Evolutionary conservation across 1,140 invertebrate genomes (phyloP).

Genomic region (Ephestia elutella): DNA sequence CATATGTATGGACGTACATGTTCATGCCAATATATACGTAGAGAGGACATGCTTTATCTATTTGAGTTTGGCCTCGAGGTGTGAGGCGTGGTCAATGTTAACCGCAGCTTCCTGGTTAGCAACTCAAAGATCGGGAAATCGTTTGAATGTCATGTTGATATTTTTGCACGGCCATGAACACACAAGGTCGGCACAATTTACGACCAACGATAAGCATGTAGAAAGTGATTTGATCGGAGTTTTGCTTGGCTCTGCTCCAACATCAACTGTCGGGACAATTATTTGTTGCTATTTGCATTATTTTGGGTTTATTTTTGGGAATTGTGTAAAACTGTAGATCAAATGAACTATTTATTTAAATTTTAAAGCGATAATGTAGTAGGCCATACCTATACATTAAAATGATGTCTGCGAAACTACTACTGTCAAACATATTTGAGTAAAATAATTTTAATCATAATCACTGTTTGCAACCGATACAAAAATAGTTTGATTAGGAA

Average conservation of each 20-base stretch:
- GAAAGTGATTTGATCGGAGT: slow-evolving; percentile 65
- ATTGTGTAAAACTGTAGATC: not conserved
- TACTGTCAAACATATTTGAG: too few species aligned
- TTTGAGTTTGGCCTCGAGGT: slow-evolving; percentile 44
- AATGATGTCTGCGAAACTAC: too few species aligned
- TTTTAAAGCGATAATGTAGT: too few species aligned
- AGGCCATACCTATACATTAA: too few species aligned
- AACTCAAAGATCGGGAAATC: slow-evolving; percentile 64
- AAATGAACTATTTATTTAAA: too few species aligned
- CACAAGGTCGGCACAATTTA: slow-evolving; percentile 60
- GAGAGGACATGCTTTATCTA: slow-evolving; percentile 18
- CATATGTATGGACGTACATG: not conserved
- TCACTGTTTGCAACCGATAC: too few species aligned
- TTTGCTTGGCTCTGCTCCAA: slow-evolving; percentile 52
- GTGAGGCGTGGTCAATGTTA: slow-evolving; percentile 54
- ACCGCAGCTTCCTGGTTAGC: slow-evolving; percentile 64
- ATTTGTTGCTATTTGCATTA: not conserved
- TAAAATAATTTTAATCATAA: too few species aligned
- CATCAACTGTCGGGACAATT: slow-evolving; percentile 23
- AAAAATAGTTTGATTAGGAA: too few species aligned
- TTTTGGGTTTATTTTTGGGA: not conserved
- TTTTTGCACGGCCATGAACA: slow-evolving; percentile 68
- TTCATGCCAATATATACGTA: not conserved
- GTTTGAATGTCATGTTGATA: slow-evolving; percentile 70
- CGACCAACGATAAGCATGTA: slow-evolving; percentile 50